Evolutionary conservation across 2,888 invertebrate species (phyloP), one percentile per base, ranked within the genome.

Genomic region (Apotomis turbidana): DNA sequence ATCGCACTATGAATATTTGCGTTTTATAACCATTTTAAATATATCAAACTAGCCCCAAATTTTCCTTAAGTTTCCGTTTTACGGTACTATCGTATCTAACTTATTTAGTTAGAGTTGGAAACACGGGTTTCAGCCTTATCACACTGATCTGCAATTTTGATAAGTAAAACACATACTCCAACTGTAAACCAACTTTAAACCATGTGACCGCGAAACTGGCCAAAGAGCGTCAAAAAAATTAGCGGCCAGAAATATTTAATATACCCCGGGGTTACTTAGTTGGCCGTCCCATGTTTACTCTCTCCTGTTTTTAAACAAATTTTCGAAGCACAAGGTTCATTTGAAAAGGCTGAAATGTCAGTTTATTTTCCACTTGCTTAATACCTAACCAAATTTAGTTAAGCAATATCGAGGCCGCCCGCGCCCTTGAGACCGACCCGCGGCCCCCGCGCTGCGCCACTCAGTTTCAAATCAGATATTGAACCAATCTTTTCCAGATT

Each of bases 401-500:
- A 12, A 64, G 12, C 12, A 41, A 69, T 44, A 68, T 54, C 27
- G 46, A 27, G 60, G n/a, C 68, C 36, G 36, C 46, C 27, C 9
- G 52, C 44, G 46, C 41, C 51, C 71, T 44, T 36, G 55, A 61
- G 61, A 52, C 41, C 41, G 61, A 54, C 46, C 61, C 49, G 5
- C 41, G 61, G 60, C 46, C 61, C 49, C 55, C 61, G 13, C 13
- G 57, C 46, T 54, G 3, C 12, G 36, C 51, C 36, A 51, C 66
- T 57, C 69, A 5, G 41, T 62, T 62, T 44, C 71, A 67, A 51
- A 68, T 68, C 67, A 71, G 68, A 71, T 71, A 71, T 71, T 71
- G 71, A 61, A 12, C 61, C 51, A 71, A 62, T 68, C 71, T 61
- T 68, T 68, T 46, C 27, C 62, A 51, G 71, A 71, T 71, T 71